Conservation (phyloP, 2,797 vertebrate genomes). For the Neosalanx taihuensis region DNA sequence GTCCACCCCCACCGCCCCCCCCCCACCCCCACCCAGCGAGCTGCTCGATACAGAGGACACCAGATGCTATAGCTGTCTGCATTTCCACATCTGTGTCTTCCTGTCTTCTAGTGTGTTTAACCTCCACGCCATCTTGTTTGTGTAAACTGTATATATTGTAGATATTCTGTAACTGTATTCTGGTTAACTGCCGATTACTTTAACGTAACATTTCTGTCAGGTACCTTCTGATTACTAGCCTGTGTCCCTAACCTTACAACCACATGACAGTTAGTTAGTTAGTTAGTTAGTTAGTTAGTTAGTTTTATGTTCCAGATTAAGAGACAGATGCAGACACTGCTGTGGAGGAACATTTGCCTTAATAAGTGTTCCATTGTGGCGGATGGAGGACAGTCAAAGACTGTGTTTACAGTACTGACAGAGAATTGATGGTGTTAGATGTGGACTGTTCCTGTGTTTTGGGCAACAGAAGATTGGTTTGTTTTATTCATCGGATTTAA, state of each 20-base stretch:
- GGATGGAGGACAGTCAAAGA: conserved; percentile 40
- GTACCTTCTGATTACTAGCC: too few species aligned
- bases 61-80: not conserved
- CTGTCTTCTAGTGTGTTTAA: not conserved
- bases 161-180: not conserved
- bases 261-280: not conserved
- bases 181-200: not conserved
- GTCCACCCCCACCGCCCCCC: too few species aligned
- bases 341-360: conserved; percentile 35
- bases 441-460: conserved; percentile 37
- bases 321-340: conserved; percentile 30
- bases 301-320: conserved; percentile 6
- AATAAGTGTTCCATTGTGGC: conserved; percentile 39
- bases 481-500: conserved; percentile 32
- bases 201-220: too few species aligned
- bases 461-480: conserved; percentile 51
- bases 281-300: not conserved
- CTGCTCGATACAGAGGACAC: not conserved
- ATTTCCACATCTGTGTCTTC: not conserved
- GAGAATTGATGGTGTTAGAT: conserved; percentile 48
- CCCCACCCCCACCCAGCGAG: not conserved
- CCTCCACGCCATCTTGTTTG: not conserved
- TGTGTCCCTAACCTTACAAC: too few species aligned
- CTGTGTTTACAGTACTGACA: conserved; percentile 47
- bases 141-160: not conserved